phyloP scores from a whole-genome alignment of 2,113 vertebrate genomes.

The Nothocercus julius region DNA sequence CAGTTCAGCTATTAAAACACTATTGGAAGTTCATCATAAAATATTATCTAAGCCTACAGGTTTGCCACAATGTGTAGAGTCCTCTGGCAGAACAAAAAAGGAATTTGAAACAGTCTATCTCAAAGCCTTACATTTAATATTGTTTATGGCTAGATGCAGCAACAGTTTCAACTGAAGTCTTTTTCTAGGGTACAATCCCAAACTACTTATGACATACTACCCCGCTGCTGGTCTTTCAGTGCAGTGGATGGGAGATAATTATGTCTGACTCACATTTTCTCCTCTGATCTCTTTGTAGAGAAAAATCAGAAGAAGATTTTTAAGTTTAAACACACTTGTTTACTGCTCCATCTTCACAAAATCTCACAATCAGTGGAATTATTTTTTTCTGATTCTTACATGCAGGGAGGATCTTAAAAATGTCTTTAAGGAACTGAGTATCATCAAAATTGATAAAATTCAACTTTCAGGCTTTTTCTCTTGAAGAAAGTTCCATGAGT shows the following conservation, averaged over 20 bases:
- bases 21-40: background rate
- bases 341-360: background rate
- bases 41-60: background rate
- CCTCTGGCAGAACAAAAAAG: background rate
- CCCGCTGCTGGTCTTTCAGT: background rate
- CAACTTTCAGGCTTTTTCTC: background rate
- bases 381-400: background rate
- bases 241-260: background rate
- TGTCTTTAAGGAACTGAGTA: background rate
- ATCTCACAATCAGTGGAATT: background rate
- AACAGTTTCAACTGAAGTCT: background rate
- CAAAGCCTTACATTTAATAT: background rate
- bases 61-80: background rate
- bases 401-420: background rate
- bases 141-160: background rate
- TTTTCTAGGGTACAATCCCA: background rate
- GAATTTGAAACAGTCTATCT: background rate
- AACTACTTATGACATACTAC: background rate
- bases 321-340: background rate
- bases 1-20: background rate
- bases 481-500: background rate
- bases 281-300: background rate
- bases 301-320: background rate
- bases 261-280: background rate
- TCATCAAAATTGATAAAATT: background rate